Percentiles rank a stretch among this genome's conserved stretches.
Evolutionary conservation across 92 coral and sea anemone species (phyloP).

Genomic region (Zoanthus sociatus): DNA sequence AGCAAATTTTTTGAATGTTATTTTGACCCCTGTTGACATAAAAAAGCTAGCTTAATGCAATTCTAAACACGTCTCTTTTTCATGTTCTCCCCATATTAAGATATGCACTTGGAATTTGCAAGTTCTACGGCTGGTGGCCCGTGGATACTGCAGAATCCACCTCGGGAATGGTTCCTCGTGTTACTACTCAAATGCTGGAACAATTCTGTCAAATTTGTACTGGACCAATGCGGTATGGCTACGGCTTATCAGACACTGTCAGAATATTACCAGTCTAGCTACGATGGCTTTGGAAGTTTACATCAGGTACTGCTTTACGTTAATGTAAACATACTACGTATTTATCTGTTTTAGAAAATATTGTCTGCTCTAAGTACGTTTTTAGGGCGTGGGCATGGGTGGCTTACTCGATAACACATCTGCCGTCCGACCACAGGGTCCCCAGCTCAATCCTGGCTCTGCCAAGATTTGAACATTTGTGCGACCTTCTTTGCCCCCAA

Average conservation of each 20-base stretch:
- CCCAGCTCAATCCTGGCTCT: no score
- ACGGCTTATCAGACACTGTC: conserved; percentile 51
- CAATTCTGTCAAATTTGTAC: background rate
- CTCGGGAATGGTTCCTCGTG: conserved; percentile 29
- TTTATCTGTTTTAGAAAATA: background rate
- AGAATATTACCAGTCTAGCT: conserved; percentile 60
- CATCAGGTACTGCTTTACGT: conserved; percentile 50
- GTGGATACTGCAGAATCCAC: conserved; percentile 60
- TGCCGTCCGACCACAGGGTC: no score
- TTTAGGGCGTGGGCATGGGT: no score
- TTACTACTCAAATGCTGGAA: conserved; percentile 20
- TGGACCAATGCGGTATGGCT: conserved; percentile 59
- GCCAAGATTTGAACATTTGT: no score
- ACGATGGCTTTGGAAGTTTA: conserved; percentile 53
- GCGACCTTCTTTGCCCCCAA: no score
- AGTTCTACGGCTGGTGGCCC: conserved; percentile 40
- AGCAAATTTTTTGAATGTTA: no score
- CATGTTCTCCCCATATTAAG: conserved; percentile 5
- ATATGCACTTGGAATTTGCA: conserved; percentile 6
- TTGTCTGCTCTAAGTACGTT: background rate
- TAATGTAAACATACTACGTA: background rate
- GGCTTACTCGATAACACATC: no score
- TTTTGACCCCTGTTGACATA: no score
- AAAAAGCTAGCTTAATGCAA: background rate
- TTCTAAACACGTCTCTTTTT: background rate